Evolutionary conservation across 2,113 vertebrate species (phyloP).

Genomic region (Pipra filicauda): DNA sequence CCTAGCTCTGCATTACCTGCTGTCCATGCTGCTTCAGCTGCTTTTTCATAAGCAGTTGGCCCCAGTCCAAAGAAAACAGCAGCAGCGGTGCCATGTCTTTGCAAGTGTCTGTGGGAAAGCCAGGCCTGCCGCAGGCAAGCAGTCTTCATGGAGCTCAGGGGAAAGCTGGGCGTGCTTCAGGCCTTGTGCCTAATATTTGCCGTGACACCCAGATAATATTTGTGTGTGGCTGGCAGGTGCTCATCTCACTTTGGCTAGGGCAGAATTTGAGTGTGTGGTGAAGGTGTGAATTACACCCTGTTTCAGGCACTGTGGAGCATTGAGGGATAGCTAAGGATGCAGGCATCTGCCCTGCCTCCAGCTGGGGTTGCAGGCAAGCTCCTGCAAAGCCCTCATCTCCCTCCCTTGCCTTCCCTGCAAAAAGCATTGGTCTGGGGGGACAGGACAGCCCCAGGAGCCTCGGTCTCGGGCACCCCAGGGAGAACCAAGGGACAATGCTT

Average conservation of each 20-base stretch:
- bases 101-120: neutral
- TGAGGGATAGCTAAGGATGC: neutral
- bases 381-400: neutral
- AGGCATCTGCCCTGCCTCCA: neutral
- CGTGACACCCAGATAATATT: neutral
- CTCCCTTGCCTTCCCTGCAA: neutral
- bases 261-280: neutral
- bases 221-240: neutral
- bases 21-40: neutral
- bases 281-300: neutral
- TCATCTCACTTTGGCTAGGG: neutral
- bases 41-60: slow-evolving; percentile 6
- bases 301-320: neutral
- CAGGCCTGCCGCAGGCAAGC: accelerated
- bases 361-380: neutral
- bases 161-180: neutral
- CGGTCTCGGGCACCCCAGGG: accelerated
- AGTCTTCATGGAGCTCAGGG: neutral
- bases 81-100: neutral
- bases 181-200: slow-evolving; percentile 13
- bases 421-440: neutral
- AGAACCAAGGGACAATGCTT: neutral
- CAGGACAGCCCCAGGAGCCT: neutral
- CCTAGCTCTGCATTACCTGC: neutral
- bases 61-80: slow-evolving; percentile 8